These are phyloP conservation scores for Chironomus striatipennis DNA, from an alignment of 1,140 invertebrate genomes.

Conservation along the genomic window DNA sequence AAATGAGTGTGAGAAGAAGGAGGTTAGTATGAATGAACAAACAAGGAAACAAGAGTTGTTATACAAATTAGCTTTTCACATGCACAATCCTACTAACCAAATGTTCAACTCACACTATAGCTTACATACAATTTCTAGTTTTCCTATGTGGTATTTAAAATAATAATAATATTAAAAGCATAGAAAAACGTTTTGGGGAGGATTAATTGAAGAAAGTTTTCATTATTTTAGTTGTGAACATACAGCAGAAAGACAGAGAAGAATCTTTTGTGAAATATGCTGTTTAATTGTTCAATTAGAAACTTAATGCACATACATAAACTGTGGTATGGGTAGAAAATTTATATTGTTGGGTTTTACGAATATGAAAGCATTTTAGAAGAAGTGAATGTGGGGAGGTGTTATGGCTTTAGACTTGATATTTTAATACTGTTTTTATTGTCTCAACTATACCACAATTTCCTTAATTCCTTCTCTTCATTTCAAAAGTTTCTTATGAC, in stretches of 20 bases:
- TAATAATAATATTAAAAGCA: no score
- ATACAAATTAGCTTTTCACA: conserved; percentile 22
- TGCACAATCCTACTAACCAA: conserved; percentile 13
- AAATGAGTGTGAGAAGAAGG: no score
- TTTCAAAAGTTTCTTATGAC: not conserved
- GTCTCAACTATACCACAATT: not conserved
- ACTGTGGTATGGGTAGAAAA: not conserved
- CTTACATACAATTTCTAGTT: not conserved
- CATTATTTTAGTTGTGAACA: not conserved
- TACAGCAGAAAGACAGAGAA: not conserved
- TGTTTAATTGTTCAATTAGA: conserved; percentile 23
- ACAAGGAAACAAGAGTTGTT: conserved; percentile 23
- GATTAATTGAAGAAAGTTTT: not conserved
- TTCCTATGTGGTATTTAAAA: no score
- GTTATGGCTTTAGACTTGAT: conserved; percentile 1
- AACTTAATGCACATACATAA: conserved; percentile 17
- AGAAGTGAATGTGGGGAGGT: not conserved
- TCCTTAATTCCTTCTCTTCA: not conserved
- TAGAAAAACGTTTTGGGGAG: not conserved
- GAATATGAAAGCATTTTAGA: not conserved
- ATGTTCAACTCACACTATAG: not conserved
- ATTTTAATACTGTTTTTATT: conserved; percentile 10
- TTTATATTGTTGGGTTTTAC: no score
- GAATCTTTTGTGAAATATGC: conserved; percentile 19
- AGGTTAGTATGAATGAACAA: not conserved